phyloP scores from a whole-genome alignment of 2,888 invertebrate species.

The Rapana venosa region DNA sequence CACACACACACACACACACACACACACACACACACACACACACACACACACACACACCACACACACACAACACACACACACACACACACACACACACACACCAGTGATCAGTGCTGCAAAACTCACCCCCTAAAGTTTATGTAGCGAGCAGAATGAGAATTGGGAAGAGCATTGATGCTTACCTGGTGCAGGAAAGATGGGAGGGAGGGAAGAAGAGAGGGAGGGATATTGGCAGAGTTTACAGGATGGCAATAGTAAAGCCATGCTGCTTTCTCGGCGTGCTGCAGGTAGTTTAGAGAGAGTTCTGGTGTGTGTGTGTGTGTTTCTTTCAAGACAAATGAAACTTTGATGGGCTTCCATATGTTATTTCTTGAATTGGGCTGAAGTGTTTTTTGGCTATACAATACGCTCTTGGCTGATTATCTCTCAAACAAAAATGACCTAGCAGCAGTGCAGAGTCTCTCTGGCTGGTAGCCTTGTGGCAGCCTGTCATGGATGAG shows the following conservation, averaged over 20 bases:
- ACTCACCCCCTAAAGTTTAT: too few species aligned
- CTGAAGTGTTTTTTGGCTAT: not conserved
- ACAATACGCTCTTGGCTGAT: too few species aligned
- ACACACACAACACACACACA: too few species aligned
- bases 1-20: too few species aligned
- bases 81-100: too few species aligned
- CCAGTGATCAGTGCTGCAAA: too few species aligned
- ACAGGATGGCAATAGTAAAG: not conserved
- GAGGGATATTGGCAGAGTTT: constrained; percentile 1
- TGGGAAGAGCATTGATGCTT: not conserved
- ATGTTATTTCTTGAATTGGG: not conserved
- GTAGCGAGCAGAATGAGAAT: too few species aligned
- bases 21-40: too few species aligned
- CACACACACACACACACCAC: too few species aligned
- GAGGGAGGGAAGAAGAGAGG: not conserved
- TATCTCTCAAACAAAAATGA: not conserved
- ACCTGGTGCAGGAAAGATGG: not conserved
- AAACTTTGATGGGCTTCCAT: not conserved
- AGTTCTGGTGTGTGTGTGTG: not conserved
- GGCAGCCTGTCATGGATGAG: too few species aligned
- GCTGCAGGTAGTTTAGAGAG: not conserved
- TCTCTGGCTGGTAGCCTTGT: not conserved
- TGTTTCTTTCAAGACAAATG: not conserved
- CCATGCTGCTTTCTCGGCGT: not conserved
- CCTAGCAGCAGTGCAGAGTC: not conserved